Conservation (phyloP, 1,140 invertebrate genomes). For the Uloborus diversus region DNA sequence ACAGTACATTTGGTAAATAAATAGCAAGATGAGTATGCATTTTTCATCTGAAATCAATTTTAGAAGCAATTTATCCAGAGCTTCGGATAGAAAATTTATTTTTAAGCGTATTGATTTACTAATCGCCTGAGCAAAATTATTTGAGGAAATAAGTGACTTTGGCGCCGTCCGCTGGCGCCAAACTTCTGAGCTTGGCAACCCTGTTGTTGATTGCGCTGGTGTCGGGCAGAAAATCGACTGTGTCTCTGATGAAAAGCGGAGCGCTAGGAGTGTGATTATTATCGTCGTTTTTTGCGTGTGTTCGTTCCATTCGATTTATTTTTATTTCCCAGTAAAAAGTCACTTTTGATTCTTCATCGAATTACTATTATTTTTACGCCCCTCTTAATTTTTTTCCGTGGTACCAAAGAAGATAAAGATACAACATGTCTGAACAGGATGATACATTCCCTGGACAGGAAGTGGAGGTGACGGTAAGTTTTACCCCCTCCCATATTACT, state of each 20-base stretch:
- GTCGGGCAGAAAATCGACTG: slow-evolving; percentile 39
- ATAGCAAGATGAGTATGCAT: too few species aligned
- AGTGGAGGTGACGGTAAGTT: slow-evolving; percentile 40
- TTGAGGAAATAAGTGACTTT: neutral
- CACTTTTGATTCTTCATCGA: slow-evolving; percentile 30
- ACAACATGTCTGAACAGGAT: slow-evolving; percentile 53
- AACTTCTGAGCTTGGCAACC: slow-evolving; percentile 12
- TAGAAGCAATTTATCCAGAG: too few species aligned
- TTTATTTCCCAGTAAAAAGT: slow-evolving; percentile 34
- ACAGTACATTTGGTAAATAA: too few species aligned
- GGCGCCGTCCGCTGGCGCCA: neutral
- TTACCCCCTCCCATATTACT: too few species aligned
- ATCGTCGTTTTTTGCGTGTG: slow-evolving; percentile 26
- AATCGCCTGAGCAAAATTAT: neutral
- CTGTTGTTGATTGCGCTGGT: slow-evolving; percentile 28
- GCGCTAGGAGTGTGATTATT: slow-evolving; percentile 28
- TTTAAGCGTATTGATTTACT: neutral
- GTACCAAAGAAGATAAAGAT: neutral
- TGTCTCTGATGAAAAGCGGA: slow-evolving; percentile 28
- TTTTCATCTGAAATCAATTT: too few species aligned
- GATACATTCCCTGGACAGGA: slow-evolving; percentile 56
- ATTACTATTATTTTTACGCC: too few species aligned
- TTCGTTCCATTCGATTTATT: slow-evolving; percentile 32
- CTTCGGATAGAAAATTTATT: neutral
- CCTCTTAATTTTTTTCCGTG: slow-evolving; percentile 36